A percentile compares a stretch with the other conserved stretches of the same genome.
Evolutionary conservation across 2,797 vertebrate species (phyloP).

Genomic region (Carcharodon carcharias): DNA sequence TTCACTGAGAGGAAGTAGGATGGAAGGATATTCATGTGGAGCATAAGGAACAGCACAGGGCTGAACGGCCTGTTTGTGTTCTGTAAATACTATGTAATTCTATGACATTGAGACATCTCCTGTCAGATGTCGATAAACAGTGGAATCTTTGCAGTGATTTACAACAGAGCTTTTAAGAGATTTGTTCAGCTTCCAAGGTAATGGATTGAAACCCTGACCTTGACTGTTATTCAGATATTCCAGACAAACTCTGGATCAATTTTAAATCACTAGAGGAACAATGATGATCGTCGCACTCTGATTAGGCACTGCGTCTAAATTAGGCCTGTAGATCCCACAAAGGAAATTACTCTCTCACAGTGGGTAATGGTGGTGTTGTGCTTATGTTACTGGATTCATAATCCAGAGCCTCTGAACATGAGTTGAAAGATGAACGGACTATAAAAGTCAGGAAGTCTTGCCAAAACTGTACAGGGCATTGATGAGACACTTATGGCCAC

Average conservation of each 20-base stretch:
- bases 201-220: background rate
- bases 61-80: background rate
- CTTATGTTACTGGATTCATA: too few species aligned
- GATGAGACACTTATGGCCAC: too few species aligned
- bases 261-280: background rate
- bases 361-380: background rate
- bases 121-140: background rate
- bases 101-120: background rate
- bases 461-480: too few species aligned
- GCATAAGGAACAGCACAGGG: background rate
- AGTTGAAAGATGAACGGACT: too few species aligned
- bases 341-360: background rate
- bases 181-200: background rate
- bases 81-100: background rate
- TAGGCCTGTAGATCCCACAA: too few species aligned
- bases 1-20: too few species aligned
- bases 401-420: background rate
- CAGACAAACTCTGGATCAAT: background rate
- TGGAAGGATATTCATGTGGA: too few species aligned
- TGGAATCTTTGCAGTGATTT: background rate
- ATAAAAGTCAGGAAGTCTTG: too few species aligned
- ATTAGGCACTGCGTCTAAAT: background rate
- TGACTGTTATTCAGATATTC: background rate
- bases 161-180: background rate
- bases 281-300: background rate